Percentiles rank a stretch among this genome's conserved stretches.
Evolutionary conservation across 2,888 invertebrate species (phyloP).

Genomic region (Perdita meconis): DNA sequence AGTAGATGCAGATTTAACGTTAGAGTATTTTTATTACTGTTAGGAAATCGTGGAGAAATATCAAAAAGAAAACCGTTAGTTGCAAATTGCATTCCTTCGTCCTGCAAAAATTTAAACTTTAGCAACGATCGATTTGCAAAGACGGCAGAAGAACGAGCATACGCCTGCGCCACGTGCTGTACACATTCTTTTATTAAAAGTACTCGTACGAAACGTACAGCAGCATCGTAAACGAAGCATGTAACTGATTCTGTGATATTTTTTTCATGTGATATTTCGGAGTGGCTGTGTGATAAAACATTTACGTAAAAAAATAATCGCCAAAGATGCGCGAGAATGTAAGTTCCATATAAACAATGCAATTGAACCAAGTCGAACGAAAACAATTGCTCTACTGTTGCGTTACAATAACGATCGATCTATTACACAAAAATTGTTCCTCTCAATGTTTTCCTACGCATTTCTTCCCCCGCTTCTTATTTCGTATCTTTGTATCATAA

Average conservation of each 20-base stretch:
- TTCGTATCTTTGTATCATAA: not conserved
- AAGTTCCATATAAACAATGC: constrained; percentile 14
- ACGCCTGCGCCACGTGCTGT: constrained; percentile 43
- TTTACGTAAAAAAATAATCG: constrained; percentile 8
- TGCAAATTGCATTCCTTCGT: not conserved
- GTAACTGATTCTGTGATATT: constrained; percentile 21
- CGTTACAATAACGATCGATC: constrained; percentile 1
- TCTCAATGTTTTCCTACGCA: not conserved
- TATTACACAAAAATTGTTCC: not conserved
- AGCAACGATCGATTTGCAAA: constrained; percentile 39
- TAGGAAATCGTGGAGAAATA: not conserved
- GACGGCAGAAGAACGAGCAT: constrained; percentile 8
- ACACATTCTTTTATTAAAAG: constrained; percentile 46
- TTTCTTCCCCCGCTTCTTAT: not conserved
- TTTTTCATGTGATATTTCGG: constrained; percentile 13
- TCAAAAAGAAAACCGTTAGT: not conserved
- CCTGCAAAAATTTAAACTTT: constrained; percentile 23
- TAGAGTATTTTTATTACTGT: not conserved
- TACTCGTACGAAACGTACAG: constrained; percentile 21
- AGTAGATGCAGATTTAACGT: too few relatives aligned
- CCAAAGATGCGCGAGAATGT: constrained; percentile 45
- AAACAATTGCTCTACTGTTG: not conserved
- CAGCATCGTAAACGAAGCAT: constrained; percentile 39
- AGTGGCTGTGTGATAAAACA: constrained; percentile 21
- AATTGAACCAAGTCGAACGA: not conserved